phyloP scores from a whole-genome alignment of 2,113 vertebrate species.

The Trichomycterus rosablanca region DNA sequence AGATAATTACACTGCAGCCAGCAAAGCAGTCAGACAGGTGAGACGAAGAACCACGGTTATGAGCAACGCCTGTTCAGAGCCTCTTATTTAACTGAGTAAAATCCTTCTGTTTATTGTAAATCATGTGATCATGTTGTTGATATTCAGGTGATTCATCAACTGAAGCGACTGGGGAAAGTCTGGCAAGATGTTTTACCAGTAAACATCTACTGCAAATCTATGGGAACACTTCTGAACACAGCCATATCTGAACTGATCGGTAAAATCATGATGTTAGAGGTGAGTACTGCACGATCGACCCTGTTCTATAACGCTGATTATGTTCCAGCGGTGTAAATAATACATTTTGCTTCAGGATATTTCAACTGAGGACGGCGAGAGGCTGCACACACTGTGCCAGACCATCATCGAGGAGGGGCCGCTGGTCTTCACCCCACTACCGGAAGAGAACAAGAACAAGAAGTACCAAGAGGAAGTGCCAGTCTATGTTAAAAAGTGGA shows the following conservation, averaged over 20 bases:
- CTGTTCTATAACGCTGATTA: background rate
- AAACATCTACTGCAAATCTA: slow-evolving; percentile 88
- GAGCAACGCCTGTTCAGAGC: no score
- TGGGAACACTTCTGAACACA: slow-evolving; percentile 87
- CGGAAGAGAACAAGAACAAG: slow-evolving; percentile 80
- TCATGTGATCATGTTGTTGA: background rate
- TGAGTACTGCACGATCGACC: slow-evolving; percentile 48
- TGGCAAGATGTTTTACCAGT: slow-evolving; percentile 95
- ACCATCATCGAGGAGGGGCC: slow-evolving; percentile 86
- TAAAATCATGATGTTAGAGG: slow-evolving; percentile 86
- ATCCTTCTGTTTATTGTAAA: no score
- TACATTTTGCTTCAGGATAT: slow-evolving; percentile 69
- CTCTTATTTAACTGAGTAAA: no score
- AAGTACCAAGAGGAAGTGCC: slow-evolving; percentile 89
- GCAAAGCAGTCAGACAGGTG: slow-evolving; percentile 83
- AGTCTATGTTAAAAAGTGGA: slow-evolving; percentile 84
- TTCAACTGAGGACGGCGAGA: slow-evolving; percentile 87
- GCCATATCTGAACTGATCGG: slow-evolving; percentile 78
- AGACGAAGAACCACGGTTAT: no score
- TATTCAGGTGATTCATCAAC: slow-evolving; percentile 84
- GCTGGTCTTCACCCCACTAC: slow-evolving; percentile 81
- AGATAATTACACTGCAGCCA: slow-evolving; percentile 83
- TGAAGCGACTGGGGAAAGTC: slow-evolving; percentile 84
- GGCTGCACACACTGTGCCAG: slow-evolving; percentile 81
- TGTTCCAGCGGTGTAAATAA: background rate